Conservation (phyloP, 2,797 vertebrate genomes). For the Rhodeus uyekii region DNA sequence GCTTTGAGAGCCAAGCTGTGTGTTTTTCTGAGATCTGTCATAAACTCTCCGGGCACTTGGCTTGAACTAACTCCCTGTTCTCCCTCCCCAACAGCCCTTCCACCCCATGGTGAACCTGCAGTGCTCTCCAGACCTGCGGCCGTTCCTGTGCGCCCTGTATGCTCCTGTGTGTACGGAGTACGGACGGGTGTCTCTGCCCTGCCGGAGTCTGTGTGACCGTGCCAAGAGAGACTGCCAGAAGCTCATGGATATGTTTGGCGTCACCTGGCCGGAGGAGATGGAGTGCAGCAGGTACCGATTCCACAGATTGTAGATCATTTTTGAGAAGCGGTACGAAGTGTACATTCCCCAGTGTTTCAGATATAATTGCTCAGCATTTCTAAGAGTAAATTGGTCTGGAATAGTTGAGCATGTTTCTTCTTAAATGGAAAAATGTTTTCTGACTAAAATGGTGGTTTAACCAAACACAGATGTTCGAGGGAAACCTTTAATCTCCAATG, state of each 20-base stretch:
- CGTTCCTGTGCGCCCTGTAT: conserved; percentile 87
- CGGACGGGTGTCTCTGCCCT: conserved; percentile 83
- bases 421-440: not conserved
- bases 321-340: not conserved
- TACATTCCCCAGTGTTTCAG: not conserved
- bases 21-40: conserved; percentile 28
- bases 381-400: not conserved
- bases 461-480: not conserved
- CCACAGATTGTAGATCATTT: not conserved
- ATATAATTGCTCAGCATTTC: not conserved
- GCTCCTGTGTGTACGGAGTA: conserved; percentile 87
- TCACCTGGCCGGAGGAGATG: conserved; percentile 88
- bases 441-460: not conserved
- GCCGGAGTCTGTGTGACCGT: conserved; percentile 81
- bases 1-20: not conserved
- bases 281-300: conserved; percentile 81
- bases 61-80: conserved; percentile 19
- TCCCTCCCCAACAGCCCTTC: conserved; percentile 75
- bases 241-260: conserved; percentile 90
- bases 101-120: conserved; percentile 90
- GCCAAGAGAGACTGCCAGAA: conserved; percentile 82
- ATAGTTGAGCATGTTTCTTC: not conserved
- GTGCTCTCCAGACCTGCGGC: conserved; percentile 83
- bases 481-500: not conserved
- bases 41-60: conserved; percentile 32